Evolutionary conservation across 2,113 vertebrate species (phyloP), one percentile per base, ranked within the genome.

Genomic region (Oreochromis tanganicae): DNA sequence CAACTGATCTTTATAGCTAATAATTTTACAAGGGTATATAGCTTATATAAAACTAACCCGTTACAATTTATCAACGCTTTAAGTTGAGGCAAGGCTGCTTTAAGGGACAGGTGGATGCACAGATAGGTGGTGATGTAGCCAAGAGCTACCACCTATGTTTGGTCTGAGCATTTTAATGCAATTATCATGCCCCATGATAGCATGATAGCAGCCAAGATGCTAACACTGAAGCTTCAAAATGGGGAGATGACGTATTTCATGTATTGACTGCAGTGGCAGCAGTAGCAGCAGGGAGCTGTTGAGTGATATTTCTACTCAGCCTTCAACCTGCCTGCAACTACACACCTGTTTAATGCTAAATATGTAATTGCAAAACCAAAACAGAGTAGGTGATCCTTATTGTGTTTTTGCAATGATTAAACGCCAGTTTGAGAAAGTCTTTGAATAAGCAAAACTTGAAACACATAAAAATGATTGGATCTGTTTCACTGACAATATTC

Each of bases 31-130:
- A 43, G 38, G 4, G 11, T 14, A n/a, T 38, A 66, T 38, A 66
- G 34, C 19, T 21, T 21, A 66, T 66, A 19, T 38, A 38, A 66
- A 66, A 41, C 0, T 41, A 36, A 68, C 63, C 19, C 0, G 0
- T 68, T 68, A 68, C 6, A 68, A 68, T 68, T 68, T 38, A 24
- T 68, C n/a, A 38, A 38, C 6, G 1, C 19, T 66, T 66, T 38
- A 68, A 41, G 12, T 68, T 68, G 63, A 41, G 36, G 19, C 19
- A 38, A 68, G 3, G 34, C 36, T 68, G 36, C n/a, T 68, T 21
- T 21, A 0, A 68, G 11, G 19, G 11, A 68, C 36, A 68, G 34
- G 11, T 41, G 36, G 1, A 68, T 68, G 63, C 19, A 41, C n/a
- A 43, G 66, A 0, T 14, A 43, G 66, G 36, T 3, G n/a, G 36